Conservation (phyloP, 2,888 invertebrate genomes). For the Lasiommata megera region DNA sequence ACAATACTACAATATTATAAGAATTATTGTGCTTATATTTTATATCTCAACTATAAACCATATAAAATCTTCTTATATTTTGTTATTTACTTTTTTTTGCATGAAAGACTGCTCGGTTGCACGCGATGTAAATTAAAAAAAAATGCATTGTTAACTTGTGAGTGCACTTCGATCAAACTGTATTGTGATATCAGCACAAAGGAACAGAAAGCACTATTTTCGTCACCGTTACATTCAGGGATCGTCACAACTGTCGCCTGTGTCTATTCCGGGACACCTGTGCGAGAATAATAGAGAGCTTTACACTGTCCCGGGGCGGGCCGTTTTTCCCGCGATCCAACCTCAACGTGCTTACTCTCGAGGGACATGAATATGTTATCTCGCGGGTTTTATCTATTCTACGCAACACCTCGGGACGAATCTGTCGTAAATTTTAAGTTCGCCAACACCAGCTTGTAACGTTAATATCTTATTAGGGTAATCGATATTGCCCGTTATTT, state of each 20-base stretch:
- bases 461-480: too few species aligned
- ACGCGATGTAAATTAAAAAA: too few species aligned
- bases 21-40: too few species aligned
- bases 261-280: background rate
- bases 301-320: constrained; percentile 3
- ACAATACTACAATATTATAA: too few species aligned
- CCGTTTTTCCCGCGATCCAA: constrained; percentile 76
- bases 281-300: background rate
- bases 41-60: too few species aligned
- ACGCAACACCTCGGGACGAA: constrained; percentile 60
- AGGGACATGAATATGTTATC: constrained; percentile 81
- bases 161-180: too few species aligned
- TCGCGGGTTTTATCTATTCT: constrained; percentile 71
- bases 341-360: constrained; percentile 73
- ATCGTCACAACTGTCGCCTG: constrained; percentile 5
- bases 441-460: too few species aligned
- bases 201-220: background rate
- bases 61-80: too few species aligned
- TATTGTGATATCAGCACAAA: too few species aligned
- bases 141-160: too few species aligned
- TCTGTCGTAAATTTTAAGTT: constrained; percentile 60
- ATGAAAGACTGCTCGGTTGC: too few species aligned
- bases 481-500: background rate
- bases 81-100: too few species aligned
- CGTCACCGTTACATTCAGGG: background rate